Evolutionary conservation across 2,888 invertebrate species (phyloP).

Genomic region (Diarsia rubi): DNA sequence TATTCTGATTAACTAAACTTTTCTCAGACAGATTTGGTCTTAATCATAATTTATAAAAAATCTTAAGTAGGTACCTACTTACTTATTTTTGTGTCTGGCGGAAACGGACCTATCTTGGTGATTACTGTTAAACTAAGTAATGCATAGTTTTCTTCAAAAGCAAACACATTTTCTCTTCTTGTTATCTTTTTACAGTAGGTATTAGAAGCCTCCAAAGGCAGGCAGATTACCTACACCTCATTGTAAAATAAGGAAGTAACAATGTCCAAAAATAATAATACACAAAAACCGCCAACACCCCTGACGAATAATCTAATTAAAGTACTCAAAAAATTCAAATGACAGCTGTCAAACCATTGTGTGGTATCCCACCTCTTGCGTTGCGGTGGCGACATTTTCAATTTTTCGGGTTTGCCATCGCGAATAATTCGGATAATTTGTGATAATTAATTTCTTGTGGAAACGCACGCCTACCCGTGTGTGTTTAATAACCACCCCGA

Average conservation of each 20-base stretch:
- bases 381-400: conserved; percentile 69
- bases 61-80: not conserved
- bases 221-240: not conserved
- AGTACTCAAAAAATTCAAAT: conserved; percentile 46
- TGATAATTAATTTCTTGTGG: conserved; percentile 73
- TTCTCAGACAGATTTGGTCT: not conserved
- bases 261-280: conserved; percentile 28
- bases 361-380: conserved; percentile 71
- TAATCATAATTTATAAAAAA: not conserved
- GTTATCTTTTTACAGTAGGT: not conserved
- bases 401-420: conserved; percentile 63
- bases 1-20: not conserved
- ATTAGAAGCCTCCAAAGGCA: not conserved
- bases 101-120: not conserved
- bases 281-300: conserved; percentile 43
- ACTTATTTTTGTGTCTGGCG: not conserved
- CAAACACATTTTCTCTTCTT: too few species aligned
- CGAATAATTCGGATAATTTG: conserved; percentile 63
- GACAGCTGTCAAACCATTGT: conserved; percentile 79
- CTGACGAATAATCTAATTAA: conserved; percentile 41
- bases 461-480: conserved; percentile 61
- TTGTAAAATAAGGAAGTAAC: conserved; percentile 18
- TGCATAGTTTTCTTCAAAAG: not conserved
- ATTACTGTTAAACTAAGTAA: too few species aligned
- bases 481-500: conserved; percentile 75